phyloP scores from a whole-genome alignment of 2,888 invertebrate genomes.

The Drosophila eohydei region DNA sequence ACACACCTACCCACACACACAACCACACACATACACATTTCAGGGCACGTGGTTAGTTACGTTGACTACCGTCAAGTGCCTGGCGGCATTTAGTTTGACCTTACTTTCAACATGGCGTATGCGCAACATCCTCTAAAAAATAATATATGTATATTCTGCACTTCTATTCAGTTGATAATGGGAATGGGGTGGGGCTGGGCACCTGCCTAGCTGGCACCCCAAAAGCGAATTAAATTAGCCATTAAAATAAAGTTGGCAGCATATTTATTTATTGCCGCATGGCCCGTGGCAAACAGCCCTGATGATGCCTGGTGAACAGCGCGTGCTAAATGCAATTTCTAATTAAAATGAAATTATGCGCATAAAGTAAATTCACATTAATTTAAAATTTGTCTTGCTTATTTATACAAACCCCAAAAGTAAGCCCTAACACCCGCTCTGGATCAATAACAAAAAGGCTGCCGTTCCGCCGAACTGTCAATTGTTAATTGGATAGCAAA shows the following conservation, averaged over 20 bases:
- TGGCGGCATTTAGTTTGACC: slow-evolving; percentile 64
- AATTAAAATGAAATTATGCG: slow-evolving; percentile 73
- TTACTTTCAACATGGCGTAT: slow-evolving; percentile 61
- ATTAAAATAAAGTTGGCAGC: slow-evolving; percentile 57
- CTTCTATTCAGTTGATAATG: slow-evolving; percentile 12
- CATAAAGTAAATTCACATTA: slow-evolving; percentile 64
- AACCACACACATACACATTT: neutral
- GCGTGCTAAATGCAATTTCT: slow-evolving; percentile 45
- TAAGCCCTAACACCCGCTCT: slow-evolving; percentile 12
- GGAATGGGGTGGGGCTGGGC: too few species aligned
- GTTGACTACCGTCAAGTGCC: slow-evolving; percentile 46
- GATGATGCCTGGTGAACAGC: slow-evolving; percentile 23
- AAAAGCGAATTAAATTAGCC: slow-evolving; percentile 55
- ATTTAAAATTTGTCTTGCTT: slow-evolving; percentile 50
- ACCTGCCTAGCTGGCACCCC: neutral
- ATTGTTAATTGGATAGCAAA: slow-evolving; percentile 73
- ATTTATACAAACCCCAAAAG: slow-evolving; percentile 4
- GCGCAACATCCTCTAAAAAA: slow-evolving; percentile 67
- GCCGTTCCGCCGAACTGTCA: slow-evolving; percentile 68
- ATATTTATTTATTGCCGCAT: slow-evolving; percentile 72
- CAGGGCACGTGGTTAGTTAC: slow-evolving; percentile 22
- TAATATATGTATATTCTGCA: slow-evolving; percentile 13
- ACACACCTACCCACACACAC: slow-evolving; percentile 11
- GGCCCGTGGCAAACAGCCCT: slow-evolving; percentile 42
- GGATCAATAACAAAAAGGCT: slow-evolving; percentile 47